These are phyloP conservation scores for Lasius platythorax DNA, from an alignment of 2,888 invertebrate genomes.

Conservation along the genomic window DNA sequence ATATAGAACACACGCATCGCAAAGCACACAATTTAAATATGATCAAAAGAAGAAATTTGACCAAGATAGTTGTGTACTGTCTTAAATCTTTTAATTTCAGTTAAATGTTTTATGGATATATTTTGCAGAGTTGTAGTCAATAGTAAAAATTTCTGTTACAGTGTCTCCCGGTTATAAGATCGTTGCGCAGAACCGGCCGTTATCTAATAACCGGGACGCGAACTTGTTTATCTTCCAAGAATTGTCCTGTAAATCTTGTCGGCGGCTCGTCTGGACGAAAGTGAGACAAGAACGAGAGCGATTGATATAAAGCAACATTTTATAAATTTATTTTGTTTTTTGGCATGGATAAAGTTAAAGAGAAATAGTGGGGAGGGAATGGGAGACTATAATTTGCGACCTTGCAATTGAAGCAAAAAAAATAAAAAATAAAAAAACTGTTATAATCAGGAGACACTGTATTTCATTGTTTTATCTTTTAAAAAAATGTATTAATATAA, in stretches of 20 bases:
- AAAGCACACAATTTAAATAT: not conserved
- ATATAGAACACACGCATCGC: not conserved
- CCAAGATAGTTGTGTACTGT: conserved; percentile 4
- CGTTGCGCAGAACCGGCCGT: too few species aligned
- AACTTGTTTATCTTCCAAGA: too few species aligned
- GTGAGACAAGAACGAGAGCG: too few species aligned
- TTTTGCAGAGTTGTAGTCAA: not conserved
- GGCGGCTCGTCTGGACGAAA: too few species aligned
- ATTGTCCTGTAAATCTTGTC: too few species aligned
- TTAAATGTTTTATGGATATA: conserved; percentile 4
- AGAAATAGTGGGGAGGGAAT: too few species aligned
- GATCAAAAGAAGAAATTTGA: not conserved
- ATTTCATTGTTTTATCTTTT: not conserved
- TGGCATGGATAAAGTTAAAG: not conserved
- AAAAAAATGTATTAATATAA: conserved; percentile 28
- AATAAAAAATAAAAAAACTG: too few species aligned
- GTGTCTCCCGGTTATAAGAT: too few species aligned
- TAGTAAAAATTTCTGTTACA: not conserved
- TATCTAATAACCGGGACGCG: too few species aligned
- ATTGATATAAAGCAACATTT: too few species aligned
- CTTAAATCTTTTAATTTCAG: conserved; percentile 4
- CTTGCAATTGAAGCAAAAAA: too few species aligned
- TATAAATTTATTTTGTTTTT: not conserved
- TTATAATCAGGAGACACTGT: not conserved
- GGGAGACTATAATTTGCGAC: too few species aligned